Base-by-base conservation (phyloP, 2,797 vertebrate species). In the Adrianichthys oophorus region DNA sequence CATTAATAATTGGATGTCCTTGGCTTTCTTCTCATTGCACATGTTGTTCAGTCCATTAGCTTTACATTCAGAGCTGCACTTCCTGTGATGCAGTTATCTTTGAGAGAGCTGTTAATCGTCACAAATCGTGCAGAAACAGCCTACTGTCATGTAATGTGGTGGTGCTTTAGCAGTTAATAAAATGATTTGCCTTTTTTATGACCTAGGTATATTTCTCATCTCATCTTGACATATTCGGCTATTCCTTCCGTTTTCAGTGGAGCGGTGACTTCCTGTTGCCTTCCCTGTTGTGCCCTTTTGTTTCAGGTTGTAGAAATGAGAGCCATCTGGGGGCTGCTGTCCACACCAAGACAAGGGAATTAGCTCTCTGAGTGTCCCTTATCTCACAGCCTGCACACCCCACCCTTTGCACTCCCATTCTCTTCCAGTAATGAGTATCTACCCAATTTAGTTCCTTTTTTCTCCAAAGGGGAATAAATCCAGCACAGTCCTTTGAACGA, bases 361-460 rank as follows among this genome's bases (percentile, higher is more conserved):
- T 91, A 92, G 85, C 88, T 89, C 80, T 73, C 80, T 49, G 75
- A 90, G 84, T 78, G 87, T 85, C 80, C 81, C 90, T 92, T 93
- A 93, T 93, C 91, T 90, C 69, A 4, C 83, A 59, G 78, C 87
- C 80, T 82, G 85, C 88, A 89, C 84, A 74, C 87, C 85, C 85
- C 83, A 82, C 87, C 84, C 85, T 48, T 68, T 79, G 76, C 68
- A 78, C 83, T 87, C 80, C 77, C 79, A 87, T 91, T 92, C 88
- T 91, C 83, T 80, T 87, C 76, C 62, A 61, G 87, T 93, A 93
- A 93, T 92, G 90, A 92, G 78, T 89, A 88, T 87, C 89, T 87
- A 86, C 85, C 87, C 90, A 91, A 92, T 93, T 91, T 90, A 90
- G 79, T 85, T 84, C 67, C 50, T 78, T 82, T 77, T 82, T 80